Base-by-base conservation (phyloP, 1,140 invertebrate species). In the Druon quercuslanigerum region DNA sequence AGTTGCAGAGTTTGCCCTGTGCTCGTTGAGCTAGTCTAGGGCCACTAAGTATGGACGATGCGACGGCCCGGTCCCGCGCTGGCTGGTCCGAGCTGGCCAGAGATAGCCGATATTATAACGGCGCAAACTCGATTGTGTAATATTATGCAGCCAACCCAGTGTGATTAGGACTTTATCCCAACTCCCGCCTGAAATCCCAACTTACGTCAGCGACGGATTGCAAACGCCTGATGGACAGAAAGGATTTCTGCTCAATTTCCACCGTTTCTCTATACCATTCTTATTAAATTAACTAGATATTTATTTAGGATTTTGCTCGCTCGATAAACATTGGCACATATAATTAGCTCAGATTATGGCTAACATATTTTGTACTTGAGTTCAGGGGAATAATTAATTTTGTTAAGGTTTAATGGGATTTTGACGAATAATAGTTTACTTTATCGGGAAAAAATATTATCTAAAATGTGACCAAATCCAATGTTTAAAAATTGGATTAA, bases 1-100 rank as follows among this genome's bases (percentile, higher is more conserved):
- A 91, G 90, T 91, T 91, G 90, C 86, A 87, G 90, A 91, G 90
- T 91, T 91, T 91, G 90, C 89, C 85, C 84, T 85, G 76, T 82
- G 80, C 83, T 83, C 83, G 86, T 85, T 82, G 82, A 84, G 85
- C 82, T 83, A 84, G 86, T 87, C 86, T 86, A 84, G 87, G 86
- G 84, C 86, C 86, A 88, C 89, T 91, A 90, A 90, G 88, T 90
- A 90, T 90, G 88, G 88, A 88, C 87, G 86, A 87, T 84, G 86
- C 84, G 77, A 72, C 78, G 73, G 77, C 78, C 72, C 74, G 70
- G 72, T 17, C 52, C 71, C 50, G 71, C 79, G 81, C 74, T 79
- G 78, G 78, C 81, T 85, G 84, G 87, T 88, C 84, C 87, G 81
- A 89, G 85, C 85, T 88, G 85, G 87, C 84, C 87, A 90, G 89